Base-by-base conservation (phyloP, 2,113 vertebrate genomes). In the Falco punctatus region DNA sequence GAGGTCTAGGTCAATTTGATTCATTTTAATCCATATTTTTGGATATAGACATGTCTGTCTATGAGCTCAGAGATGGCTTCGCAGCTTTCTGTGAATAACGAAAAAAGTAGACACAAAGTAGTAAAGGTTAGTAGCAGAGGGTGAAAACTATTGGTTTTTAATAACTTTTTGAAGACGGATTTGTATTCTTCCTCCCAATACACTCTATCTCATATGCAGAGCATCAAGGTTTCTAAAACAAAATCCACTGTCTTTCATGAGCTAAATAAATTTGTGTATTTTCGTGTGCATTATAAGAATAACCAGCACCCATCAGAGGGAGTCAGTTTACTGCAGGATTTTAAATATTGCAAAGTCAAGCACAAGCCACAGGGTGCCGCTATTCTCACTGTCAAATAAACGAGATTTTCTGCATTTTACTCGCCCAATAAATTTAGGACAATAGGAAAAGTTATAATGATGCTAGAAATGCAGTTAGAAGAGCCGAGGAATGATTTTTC, bases 341-440 rank as follows among this genome's bases (percentile, higher is more conserved):
- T 57, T 14, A 33, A 44, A 20, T 7, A 21, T 54, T 66, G 52
- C 57, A 26, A 52, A 72, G 26, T 42, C 46, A 38, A 66, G 21
- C n/a, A 11, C 0, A 28, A 64, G n/a, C 86, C 94, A 96, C 91
- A 70, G 22, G 86, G 80, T 96, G 94, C 80, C 82, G 64, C 94
- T 96, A 15, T 90, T 89, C 32, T 51, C 70, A 62, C 38, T 23
- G 42, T 49, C 35, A 80, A 38, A 30, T 13, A 79, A n/a, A 0
- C 3, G 65, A 6, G 9, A 15, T 55, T n/a, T 35, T 4, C 48
- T 33, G n/a, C 21, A 0, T 52, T 86, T 69, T 3, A 4, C 42
- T 61, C 24, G 40, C 11, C 21, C 23, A 2, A 6, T 9, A 54
- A 19, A 15, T 58, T 55, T 11, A 65, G 72, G 33, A 27, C 27